A percentile compares a stretch with the other conserved stretches of the same genome.
Conservation (phyloP, 2,797 vertebrate genomes). For the Poecilia wingei region DNA sequence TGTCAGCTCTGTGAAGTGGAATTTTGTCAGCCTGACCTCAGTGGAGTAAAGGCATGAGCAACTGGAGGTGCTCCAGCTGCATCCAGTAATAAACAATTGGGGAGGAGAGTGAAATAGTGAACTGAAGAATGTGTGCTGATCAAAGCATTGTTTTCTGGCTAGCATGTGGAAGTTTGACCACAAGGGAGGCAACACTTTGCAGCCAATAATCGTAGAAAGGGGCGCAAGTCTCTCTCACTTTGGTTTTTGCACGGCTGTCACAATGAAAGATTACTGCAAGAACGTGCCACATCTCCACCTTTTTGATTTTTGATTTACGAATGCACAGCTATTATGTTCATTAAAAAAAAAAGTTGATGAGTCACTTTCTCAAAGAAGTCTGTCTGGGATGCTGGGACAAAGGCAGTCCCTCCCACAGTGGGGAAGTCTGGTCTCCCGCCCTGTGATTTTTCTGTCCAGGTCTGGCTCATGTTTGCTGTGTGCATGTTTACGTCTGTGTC, state of each 20-base stretch:
- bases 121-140: constrained; percentile 70
- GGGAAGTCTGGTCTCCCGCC: constrained; percentile 6
- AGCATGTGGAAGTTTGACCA: constrained; percentile 53
- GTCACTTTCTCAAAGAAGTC: background rate
- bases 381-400: background rate
- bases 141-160: constrained; percentile 64
- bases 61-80: constrained; percentile 71
- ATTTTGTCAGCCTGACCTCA: constrained; percentile 59
- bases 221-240: background rate
- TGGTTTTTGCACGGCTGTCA: constrained; percentile 29
- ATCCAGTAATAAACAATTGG: constrained; percentile 65
- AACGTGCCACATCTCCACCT: background rate
- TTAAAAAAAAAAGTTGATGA: background rate
- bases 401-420: background rate
- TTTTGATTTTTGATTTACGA: background rate
- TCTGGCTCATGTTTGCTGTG: constrained; percentile 34
- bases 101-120: constrained; percentile 64
- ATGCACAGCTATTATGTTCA: background rate
- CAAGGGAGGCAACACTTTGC: constrained; percentile 43
- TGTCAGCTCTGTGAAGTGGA: constrained; percentile 23
- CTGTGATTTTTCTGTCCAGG: constrained; percentile 25
- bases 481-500: constrained; percentile 26
- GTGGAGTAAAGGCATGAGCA: constrained; percentile 38
- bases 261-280: background rate
- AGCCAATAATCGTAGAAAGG: constrained; percentile 46